phyloP scores from a whole-genome alignment of 2,797 vertebrate genomes.

The Semotilus atromaculatus region DNA sequence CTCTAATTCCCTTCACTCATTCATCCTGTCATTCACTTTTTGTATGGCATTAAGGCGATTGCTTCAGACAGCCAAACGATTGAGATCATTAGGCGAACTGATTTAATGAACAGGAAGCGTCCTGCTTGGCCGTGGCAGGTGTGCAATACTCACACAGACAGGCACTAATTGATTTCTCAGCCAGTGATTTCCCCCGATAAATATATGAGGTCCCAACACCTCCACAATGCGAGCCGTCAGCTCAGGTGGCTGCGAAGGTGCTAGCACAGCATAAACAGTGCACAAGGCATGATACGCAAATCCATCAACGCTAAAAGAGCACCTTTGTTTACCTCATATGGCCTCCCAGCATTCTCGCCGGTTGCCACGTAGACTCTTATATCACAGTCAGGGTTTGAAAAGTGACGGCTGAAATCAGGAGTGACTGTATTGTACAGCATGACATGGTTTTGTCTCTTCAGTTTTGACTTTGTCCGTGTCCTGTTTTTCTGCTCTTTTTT shows the following conservation, averaged over 20 bases:
- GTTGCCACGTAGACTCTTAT: constrained; percentile 16
- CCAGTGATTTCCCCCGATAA: constrained; percentile 70
- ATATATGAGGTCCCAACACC: constrained; percentile 66
- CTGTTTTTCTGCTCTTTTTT: neutral
- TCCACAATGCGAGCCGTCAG: constrained; percentile 61
- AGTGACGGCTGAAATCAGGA: constrained; percentile 1
- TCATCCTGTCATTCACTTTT: constrained; percentile 42
- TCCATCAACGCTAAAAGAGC: constrained; percentile 2
- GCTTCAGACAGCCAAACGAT: constrained; percentile 55
- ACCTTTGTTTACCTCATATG: constrained; percentile 42
- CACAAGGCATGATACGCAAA: constrained; percentile 63
- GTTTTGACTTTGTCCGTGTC: neutral
- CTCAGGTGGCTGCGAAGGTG: constrained; percentile 53
- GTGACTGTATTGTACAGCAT: neutral
- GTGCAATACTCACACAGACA: constrained; percentile 51
- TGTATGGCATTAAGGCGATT: constrained; percentile 56
- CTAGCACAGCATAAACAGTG: constrained; percentile 56
- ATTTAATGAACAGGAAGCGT: constrained; percentile 65
- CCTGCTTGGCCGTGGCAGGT: constrained; percentile 57
- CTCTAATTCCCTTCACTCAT: neutral
- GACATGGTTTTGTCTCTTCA: neutral
- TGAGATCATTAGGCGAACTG: constrained; percentile 69
- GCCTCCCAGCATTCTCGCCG: constrained; percentile 26
- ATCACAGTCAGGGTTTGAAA: constrained; percentile 12
- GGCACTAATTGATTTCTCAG: constrained; percentile 66